Conservation (phyloP, 2,888 invertebrate genomes). For the Lithodes maja region DNA sequence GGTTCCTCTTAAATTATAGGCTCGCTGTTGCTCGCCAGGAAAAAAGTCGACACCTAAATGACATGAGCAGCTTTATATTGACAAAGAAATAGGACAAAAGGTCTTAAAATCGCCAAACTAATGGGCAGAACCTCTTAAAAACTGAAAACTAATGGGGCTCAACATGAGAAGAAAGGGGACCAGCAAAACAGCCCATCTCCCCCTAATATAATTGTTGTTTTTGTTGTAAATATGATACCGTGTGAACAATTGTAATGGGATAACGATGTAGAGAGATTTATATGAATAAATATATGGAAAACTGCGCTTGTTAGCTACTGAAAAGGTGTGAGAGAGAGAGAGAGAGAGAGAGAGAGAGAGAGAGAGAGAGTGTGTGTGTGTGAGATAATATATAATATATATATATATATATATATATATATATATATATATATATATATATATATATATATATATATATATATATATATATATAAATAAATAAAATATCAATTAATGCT, state of each 20-base stretch:
- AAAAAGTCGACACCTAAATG: too few species aligned
- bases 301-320: not conserved
- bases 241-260: too few species aligned
- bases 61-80: too few species aligned
- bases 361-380: not conserved
- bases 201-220: not conserved
- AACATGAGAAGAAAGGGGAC: too few species aligned
- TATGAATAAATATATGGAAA: not conserved
- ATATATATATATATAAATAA: not conserved
- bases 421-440: conserved; percentile 1
- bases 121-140: too few species aligned
- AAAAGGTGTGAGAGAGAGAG: not conserved
- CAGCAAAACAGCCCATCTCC: too few species aligned
- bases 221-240: not conserved
- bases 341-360: not conserved
- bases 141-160: too few species aligned
- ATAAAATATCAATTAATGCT: not conserved
- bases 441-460: conserved; percentile 1
- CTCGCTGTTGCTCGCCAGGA: too few species aligned
- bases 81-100: too few species aligned
- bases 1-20: too few species aligned
- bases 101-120: too few species aligned
- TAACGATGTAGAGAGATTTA: too few species aligned
- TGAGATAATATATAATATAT: not conserved
- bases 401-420: conserved; percentile 1